Percentiles rank a stretch among this genome's conserved stretches.
These are phyloP conservation scores for Pristionchus maxplancki DNA, from an alignment of 2,888 invertebrate genomes.

Conservation along the genomic window DNA sequence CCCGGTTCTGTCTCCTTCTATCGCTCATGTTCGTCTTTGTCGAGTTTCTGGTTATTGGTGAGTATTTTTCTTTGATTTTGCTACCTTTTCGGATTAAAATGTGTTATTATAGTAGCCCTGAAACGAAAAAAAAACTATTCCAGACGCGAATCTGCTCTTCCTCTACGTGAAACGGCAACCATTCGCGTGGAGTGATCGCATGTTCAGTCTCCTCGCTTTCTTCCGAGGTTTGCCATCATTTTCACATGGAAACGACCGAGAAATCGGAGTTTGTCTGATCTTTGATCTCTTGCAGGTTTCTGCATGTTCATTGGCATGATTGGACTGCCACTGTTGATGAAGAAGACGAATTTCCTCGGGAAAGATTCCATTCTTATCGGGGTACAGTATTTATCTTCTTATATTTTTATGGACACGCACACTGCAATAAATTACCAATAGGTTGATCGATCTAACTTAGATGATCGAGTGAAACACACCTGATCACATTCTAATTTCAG, in stretches of 20 bases:
- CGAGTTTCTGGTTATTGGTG: conserved; percentile 72
- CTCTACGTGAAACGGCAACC: conserved; percentile 71
- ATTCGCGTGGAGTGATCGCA: conserved; percentile 70
- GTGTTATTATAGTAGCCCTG: background rate
- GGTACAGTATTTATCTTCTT: conserved; percentile 47
- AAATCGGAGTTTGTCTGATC: background rate
- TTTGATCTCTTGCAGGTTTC: conserved; percentile 52
- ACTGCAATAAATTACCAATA: background rate
- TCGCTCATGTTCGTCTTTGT: conserved; percentile 70
- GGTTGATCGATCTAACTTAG: background rate
- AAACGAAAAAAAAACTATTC: conserved; percentile 40
- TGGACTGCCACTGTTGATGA: conserved; percentile 62
- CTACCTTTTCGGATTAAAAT: background rate
- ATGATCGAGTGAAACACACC: background rate
- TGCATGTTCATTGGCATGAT: conserved; percentile 56
- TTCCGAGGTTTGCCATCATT: conserved; percentile 11
- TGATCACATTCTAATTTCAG: background rate
- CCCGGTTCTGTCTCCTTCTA: conserved; percentile 69
- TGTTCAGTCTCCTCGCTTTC: conserved; percentile 58
- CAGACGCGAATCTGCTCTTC: conserved; percentile 66
- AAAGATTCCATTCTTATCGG: conserved; percentile 70
- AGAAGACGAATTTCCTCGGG: conserved; percentile 62
- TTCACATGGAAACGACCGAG: background rate
- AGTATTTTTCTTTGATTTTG: background rate
- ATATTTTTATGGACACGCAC: background rate